phyloP scores from a whole-genome alignment of 2,113 vertebrate genomes.

The Scopus umbretta region DNA sequence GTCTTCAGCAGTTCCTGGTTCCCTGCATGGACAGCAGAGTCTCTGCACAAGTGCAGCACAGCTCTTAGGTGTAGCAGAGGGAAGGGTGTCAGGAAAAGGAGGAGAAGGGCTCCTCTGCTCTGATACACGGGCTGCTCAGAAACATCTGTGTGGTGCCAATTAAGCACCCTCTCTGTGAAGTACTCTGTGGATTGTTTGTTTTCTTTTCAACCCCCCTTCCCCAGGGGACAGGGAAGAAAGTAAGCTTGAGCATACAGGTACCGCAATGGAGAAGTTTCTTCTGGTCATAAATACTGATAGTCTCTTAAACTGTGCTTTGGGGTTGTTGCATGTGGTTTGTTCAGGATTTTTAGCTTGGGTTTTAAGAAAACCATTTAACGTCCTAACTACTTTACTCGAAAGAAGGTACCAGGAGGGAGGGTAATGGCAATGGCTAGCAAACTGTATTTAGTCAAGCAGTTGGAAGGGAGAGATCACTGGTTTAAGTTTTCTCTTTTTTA shows the following conservation, averaged over 20 bases:
- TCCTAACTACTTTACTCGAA: not conserved
- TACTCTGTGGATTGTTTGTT: not conserved
- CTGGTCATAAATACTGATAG: not conserved
- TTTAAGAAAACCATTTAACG: not conserved
- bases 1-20: not conserved
- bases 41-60: not conserved
- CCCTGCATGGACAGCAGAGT: not conserved
- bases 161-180: not conserved
- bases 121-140: not conserved
- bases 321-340: not conserved
- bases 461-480: not conserved
- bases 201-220: not conserved
- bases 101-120: not conserved
- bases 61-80: not conserved
- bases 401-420: not conserved
- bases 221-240: not conserved
- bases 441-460: not conserved
- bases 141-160: not conserved
- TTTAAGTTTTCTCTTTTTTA: not conserved
- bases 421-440: not conserved
- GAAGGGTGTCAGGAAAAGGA: not conserved
- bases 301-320: not conserved
- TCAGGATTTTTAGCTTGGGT: not conserved
- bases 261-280: not conserved
- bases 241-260: not conserved